Base-by-base conservation (phyloP, 2,888 invertebrate species). In the Meganola albula region DNA sequence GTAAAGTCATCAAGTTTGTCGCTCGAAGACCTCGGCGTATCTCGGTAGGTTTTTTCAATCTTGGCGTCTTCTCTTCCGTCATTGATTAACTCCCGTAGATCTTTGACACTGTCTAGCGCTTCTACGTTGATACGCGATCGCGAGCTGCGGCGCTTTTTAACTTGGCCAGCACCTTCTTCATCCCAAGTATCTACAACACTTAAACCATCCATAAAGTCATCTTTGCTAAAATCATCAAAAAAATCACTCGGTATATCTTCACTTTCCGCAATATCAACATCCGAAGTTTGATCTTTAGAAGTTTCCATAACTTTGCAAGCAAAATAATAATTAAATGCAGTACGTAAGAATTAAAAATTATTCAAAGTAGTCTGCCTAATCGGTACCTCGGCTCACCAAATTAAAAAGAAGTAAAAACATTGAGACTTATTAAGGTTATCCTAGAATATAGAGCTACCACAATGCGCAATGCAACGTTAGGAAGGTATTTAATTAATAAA, bases 231-330 rank as follows among this genome's bases (percentile, higher is more conserved):
- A 44, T 84, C 84, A 45, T 85, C 85, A 50, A 85, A 84, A 54
- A 84, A 84, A 64, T 84, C 83, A 67, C 82, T 84, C 3, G 84
- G 78, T 40, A 85, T 61, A 48, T 84, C 83, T 51, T 84, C 84
- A 20, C 56, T 55, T n/a, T n/a, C n/a, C n/a, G n/a, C n/a, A n/a
- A n/a, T n/a, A 18, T 72, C 76, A 10, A 63, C 70, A 26, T 71
- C 60, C 10, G 55, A 54, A 20, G 31, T 36, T 37, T 39, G 44
- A 27, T 60, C 61, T 36, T 53, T 53, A 27, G 44, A 33, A 28
- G 44, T 49, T 13, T 50, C 63, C 66, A 53, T 48, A n/a, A n/a
- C n/a, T n/a, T n/a, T n/a, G n/a, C n/a, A n/a, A n/a, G n/a, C n/a
- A n/a, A n/a, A n/a, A n/a, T n/a, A n/a, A n/a, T n/a, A n/a, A n/a